phyloP scores from a whole-genome alignment of 1,140 invertebrate genomes.

The Sesamia nonagrioides region DNA sequence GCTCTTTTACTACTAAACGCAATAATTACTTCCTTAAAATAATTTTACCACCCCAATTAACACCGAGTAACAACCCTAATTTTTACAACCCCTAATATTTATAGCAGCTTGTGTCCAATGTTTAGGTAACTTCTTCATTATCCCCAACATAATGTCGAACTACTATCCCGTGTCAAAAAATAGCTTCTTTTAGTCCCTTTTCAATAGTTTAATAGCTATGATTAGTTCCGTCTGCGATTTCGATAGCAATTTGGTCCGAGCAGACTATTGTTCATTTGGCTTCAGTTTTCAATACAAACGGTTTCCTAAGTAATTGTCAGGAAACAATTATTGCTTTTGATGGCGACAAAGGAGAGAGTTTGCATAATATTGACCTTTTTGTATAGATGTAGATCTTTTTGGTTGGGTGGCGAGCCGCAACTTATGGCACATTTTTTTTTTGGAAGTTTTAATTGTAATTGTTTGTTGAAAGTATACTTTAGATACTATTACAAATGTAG shows the following conservation, averaged over 20 bases:
- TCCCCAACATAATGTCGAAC: constrained; percentile 55
- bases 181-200: constrained; percentile 59
- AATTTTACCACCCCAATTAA: constrained; percentile 23
- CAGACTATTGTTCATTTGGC: constrained; percentile 57
- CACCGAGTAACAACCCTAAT: constrained; percentile 58
- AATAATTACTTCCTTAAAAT: constrained; percentile 1
- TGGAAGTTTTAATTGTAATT: too few relatives aligned
- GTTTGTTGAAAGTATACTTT: background rate
- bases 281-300: constrained; percentile 38
- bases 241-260: background rate
- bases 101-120: constrained; percentile 63
- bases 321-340: constrained; percentile 52
- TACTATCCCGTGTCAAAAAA: constrained; percentile 62
- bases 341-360: constrained; percentile 12
- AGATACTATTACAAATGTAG: background rate
- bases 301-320: constrained; percentile 2
- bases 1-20: background rate
- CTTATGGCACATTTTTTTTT: constrained; percentile 12
- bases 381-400: background rate
- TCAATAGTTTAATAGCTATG: constrained; percentile 66
- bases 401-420: constrained; percentile 1
- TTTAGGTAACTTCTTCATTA: constrained; percentile 59
- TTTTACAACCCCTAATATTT: constrained; percentile 63
- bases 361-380: constrained; percentile 38
- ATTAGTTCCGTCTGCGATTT: constrained; percentile 65